Base-by-base conservation (phyloP, 2,888 invertebrate species). In the Cecidostiba fungosa region DNA sequence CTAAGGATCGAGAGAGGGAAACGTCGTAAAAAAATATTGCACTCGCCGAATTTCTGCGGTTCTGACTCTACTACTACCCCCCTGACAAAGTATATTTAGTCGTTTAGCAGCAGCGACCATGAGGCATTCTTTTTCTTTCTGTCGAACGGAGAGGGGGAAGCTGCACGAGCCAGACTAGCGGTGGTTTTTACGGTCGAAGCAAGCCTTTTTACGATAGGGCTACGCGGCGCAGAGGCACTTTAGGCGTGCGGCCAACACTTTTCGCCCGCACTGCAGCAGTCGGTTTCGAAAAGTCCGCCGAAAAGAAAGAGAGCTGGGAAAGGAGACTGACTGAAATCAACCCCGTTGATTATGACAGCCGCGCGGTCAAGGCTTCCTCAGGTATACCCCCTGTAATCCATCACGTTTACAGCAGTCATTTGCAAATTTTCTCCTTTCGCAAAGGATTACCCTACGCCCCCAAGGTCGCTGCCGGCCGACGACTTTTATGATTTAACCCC, bases 401-500 rank as follows among this genome's bases (percentile, higher is more conserved):
- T 91, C 90, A 91, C 90, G 85, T 92, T 93, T 92, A 92, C 90
- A 88, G 90, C 91, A 84, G 85, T 88, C 88, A 88, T 90, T 92
- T 90, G 91, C 91, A 91, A 91, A 91, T 90, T 77, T 82, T 89
- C 87, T 86, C 88, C 89, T 88, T 89, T 89, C 86, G 89, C 91
- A 91, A 91, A 91, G 91, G 91, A 91, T 92, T 90, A 87, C 70
- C 66, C 50, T 81, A 70, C 47, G 62, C 89, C 62, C 1, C 87
- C 86, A 85, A 87, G 89, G 88, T 86, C 89, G 87, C 87, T 87
- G 88, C 73, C 76, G 43, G 39, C 16, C 14, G 77, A 47, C 54
- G 76, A 85, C 62, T 90, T 91, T 92, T 91, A 92, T 88, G 91
- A 91, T 92, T 92, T 92, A 92, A 92, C 91, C 92, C 92, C 91